Percentiles rank a stretch among this genome's conserved stretches.
Evolutionary conservation across 2,888 invertebrate species (phyloP).

Genomic region (Mythimna loreyi): DNA sequence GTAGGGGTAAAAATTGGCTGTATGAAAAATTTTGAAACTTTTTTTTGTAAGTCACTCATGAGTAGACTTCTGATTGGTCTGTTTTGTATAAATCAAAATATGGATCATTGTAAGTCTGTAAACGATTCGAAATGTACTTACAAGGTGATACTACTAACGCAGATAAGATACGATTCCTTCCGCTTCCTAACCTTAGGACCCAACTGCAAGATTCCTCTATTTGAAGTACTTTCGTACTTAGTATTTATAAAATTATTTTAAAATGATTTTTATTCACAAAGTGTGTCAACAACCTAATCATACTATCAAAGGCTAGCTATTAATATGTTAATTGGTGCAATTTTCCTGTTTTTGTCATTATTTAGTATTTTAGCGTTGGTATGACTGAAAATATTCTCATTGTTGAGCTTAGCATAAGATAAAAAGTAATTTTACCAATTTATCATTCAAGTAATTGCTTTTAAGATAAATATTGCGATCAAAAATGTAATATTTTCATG

Average conservation of each 20-base stretch:
- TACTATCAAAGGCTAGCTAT: slow-evolving; percentile 37
- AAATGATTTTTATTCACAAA: slow-evolving; percentile 32
- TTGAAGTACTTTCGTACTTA: slow-evolving; percentile 5
- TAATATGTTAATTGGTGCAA: slow-evolving; percentile 47
- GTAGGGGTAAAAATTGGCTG: slow-evolving; percentile 8
- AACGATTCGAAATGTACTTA: slow-evolving; percentile 46
- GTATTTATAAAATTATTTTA: slow-evolving; percentile 13
- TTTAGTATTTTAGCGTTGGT: slow-evolving; percentile 53
- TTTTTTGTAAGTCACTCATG: not conserved
- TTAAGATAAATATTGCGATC: slow-evolving; percentile 23
- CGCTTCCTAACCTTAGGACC: slow-evolving; percentile 27
- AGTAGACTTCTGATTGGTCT: slow-evolving; percentile 31
- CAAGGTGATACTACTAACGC: slow-evolving; percentile 35
- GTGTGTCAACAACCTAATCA: slow-evolving; percentile 44
- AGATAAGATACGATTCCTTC: slow-evolving; percentile 40
- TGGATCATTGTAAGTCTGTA: slow-evolving; percentile 24
- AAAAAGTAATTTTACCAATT: slow-evolving; percentile 26
- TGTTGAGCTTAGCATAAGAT: slow-evolving; percentile 41
- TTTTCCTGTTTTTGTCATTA: slow-evolving; percentile 54
- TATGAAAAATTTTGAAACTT: slow-evolving; percentile 7
- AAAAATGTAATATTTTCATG: slow-evolving; percentile 29
- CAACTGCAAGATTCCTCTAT: slow-evolving; percentile 18
- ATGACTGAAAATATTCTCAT: slow-evolving; percentile 53
- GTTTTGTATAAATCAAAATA: slow-evolving; percentile 34
- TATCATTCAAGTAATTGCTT: slow-evolving; percentile 17